Conservation (phyloP, 1,140 invertebrate species). For the Platyura marginata region DNA sequence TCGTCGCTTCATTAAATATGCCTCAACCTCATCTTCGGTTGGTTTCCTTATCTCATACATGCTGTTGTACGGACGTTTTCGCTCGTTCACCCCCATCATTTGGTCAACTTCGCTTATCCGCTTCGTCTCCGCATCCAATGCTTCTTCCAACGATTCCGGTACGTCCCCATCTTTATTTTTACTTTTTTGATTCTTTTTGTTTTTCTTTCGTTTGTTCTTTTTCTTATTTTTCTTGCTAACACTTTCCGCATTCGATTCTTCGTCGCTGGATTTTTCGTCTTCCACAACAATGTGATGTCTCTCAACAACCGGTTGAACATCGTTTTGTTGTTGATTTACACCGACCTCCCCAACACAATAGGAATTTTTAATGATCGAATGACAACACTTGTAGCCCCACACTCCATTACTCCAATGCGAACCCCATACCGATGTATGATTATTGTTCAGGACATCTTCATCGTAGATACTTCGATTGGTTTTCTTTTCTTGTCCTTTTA, state of each 20-base stretch:
- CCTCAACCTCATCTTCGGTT: conserved; percentile 85
- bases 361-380: conserved; percentile 81
- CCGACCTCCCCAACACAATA: conserved; percentile 75
- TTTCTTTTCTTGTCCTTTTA: conserved; percentile 72
- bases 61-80: conserved; percentile 83
- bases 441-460: conserved; percentile 84
- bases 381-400: conserved; percentile 96
- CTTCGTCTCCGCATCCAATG: conserved; percentile 45
- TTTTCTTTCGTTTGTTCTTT: conserved; percentile 32
- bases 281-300: conserved; percentile 19
- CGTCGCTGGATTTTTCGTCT: conserved; percentile 18
- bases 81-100: conserved; percentile 55
- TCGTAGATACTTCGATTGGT: conserved; percentile 71
- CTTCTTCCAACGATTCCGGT: conserved; percentile 30
- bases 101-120: conserved; percentile 40
- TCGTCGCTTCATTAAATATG: conserved; percentile 69
- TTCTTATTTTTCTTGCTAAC: conserved; percentile 40
- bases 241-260: conserved; percentile 30
- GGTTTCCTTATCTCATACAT: conserved; percentile 66
- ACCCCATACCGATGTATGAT: conserved; percentile 89
- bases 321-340: conserved; percentile 19
- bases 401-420: conserved; percentile 81
- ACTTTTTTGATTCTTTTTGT: conserved; percentile 26
- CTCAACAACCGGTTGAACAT: not conserved
- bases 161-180: conserved; percentile 20